Conservation (phyloP, 2,888 invertebrate genomes). For the Lissonota sp. region DNA sequence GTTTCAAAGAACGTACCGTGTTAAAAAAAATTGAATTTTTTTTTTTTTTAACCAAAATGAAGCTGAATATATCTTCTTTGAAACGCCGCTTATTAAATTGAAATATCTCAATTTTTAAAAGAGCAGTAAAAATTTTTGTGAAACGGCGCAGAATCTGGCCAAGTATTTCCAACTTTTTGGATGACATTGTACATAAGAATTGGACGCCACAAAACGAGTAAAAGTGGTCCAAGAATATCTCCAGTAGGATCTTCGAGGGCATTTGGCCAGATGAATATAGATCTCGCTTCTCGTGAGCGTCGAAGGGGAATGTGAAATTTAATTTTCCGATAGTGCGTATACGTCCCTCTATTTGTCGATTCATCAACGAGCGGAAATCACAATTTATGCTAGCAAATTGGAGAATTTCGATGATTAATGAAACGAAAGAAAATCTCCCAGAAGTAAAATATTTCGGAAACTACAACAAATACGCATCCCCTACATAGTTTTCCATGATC, state of each 20-base stretch:
- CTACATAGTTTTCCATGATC: too few species aligned
- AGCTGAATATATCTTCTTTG: too few species aligned
- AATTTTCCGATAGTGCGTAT: conserved; percentile 67
- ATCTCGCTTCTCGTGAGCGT: conserved; percentile 30
- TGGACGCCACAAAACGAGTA: background rate
- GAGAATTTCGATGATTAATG: background rate
- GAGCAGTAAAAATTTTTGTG: too few species aligned
- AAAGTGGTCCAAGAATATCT: conserved; percentile 48
- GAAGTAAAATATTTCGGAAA: too few species aligned
- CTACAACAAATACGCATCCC: too few species aligned
- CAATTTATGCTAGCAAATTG: background rate
- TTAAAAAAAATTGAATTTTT: too few species aligned
- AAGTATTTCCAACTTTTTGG: too few species aligned
- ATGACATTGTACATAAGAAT: background rate
- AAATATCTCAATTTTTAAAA: too few species aligned
- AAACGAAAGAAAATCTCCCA: background rate
- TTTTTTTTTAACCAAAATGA: too few species aligned
- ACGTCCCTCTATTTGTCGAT: background rate
- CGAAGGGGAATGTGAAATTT: conserved; percentile 65
- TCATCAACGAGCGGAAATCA: background rate
- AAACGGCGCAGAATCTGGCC: too few species aligned
- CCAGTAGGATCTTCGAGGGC: conserved; percentile 28
- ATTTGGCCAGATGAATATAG: conserved; percentile 58
- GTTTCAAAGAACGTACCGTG: too few species aligned
- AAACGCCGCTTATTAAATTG: too few species aligned